Percentiles rank a stretch among this genome's conserved stretches.
These are phyloP conservation scores for Unio delphinus DNA, from an alignment of 2,888 invertebrate species.

Conservation along the genomic window DNA sequence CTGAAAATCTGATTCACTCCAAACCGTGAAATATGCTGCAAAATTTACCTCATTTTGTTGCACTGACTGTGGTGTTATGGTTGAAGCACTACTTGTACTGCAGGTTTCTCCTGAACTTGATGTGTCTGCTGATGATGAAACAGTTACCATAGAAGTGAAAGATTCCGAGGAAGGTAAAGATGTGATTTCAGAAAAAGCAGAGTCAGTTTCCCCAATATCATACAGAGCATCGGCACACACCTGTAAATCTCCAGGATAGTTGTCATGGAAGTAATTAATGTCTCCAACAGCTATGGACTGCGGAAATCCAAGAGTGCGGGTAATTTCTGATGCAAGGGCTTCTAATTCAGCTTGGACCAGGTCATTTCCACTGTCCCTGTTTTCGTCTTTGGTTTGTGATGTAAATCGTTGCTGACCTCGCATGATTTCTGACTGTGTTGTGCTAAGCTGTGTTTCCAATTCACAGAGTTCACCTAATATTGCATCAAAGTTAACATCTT, in stretches of 20 bases:
- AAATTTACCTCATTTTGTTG: slow-evolving; percentile 47
- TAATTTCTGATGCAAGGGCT: slow-evolving; percentile 61
- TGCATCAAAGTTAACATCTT: slow-evolving; percentile 96
- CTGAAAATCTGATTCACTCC: background rate
- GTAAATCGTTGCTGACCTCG: too few relatives aligned
- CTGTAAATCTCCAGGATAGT: slow-evolving; percentile 42
- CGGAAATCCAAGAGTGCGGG: slow-evolving; percentile 49
- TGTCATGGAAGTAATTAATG: slow-evolving; percentile 42
- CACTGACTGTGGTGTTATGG: slow-evolving; percentile 46
- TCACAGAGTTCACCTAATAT: slow-evolving; percentile 96
- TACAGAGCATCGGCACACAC: slow-evolving; percentile 43
- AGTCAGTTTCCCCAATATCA: slow-evolving; percentile 97
- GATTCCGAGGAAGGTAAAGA: slow-evolving; percentile 94
- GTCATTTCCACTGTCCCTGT: slow-evolving; percentile 48
- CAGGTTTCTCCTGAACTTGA: slow-evolving; percentile 54
- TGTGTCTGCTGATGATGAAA: slow-evolving; percentile 61
- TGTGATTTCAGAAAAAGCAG: slow-evolving; percentile 97
- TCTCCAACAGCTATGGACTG: slow-evolving; percentile 43
- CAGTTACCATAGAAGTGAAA: slow-evolving; percentile 81
- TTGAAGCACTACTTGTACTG: slow-evolving; percentile 47
- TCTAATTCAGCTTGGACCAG: slow-evolving; percentile 60
- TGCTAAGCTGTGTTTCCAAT: slow-evolving; percentile 78
- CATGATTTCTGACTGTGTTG: slow-evolving; percentile 73
- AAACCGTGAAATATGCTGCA: too few relatives aligned
- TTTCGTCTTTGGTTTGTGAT: slow-evolving; percentile 32